Percentiles rank a stretch among this genome's conserved stretches.
These are phyloP conservation scores for Branchipolynoe longqiensis DNA, from an alignment of 2,888 invertebrate genomes.

Conservation along the genomic window DNA sequence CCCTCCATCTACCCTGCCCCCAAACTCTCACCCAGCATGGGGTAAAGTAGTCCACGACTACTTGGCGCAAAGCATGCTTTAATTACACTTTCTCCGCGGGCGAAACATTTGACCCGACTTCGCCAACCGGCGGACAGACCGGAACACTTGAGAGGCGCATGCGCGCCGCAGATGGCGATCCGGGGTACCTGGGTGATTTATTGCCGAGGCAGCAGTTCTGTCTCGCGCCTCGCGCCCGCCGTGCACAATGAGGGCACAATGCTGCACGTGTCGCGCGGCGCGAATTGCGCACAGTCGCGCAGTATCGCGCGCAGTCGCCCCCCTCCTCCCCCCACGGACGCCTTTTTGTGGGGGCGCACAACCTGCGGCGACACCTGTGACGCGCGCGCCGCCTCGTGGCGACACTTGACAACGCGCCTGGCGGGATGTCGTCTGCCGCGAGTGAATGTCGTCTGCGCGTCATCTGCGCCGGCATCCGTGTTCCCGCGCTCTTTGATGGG, in stretches of 20 bases:
- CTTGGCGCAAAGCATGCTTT: neutral
- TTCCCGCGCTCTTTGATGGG: slow-evolving; percentile 30
- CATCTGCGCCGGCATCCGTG: slow-evolving; percentile 3
- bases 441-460: no score
- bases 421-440: slow-evolving; percentile 37
- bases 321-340: neutral
- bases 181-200: slow-evolving; percentile 40
- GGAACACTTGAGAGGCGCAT: slow-evolving; percentile 36
- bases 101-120: slow-evolving; percentile 48
- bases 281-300: no score
- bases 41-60: no score
- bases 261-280: neutral
- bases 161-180: slow-evolving; percentile 52
- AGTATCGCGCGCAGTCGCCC: neutral
- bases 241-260: slow-evolving; percentile 5
- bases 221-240: neutral
- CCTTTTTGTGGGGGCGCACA: slow-evolving; percentile 22
- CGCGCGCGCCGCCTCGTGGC: slow-evolving; percentile 47
- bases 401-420: neutral
- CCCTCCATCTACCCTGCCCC: no score
- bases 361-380: slow-evolving; percentile 56
- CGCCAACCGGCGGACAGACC: slow-evolving; percentile 11
- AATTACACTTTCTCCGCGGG: neutral
- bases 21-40: slow-evolving; percentile 45
- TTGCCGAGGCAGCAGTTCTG: slow-evolving; percentile 38